Evolutionary conservation across 2,888 invertebrate species (phyloP).

Genomic region (Macrophya annulata): DNA sequence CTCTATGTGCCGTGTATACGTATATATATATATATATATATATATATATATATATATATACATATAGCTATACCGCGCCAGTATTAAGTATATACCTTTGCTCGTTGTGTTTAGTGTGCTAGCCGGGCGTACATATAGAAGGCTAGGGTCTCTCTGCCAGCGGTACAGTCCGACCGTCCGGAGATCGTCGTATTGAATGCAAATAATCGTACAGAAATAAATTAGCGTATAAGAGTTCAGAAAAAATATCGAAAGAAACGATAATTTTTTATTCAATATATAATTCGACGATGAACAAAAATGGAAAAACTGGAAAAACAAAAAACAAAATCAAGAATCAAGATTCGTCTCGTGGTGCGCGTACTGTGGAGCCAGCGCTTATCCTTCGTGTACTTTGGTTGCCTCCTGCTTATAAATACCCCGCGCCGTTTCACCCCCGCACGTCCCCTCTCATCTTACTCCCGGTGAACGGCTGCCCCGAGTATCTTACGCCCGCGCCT

Average conservation of each 20-base stretch:
- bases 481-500: slow-evolving; percentile 42
- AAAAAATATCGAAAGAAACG: not conserved
- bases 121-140: slow-evolving; percentile 18
- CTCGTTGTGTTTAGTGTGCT: slow-evolving; percentile 39
- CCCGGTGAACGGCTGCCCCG: slow-evolving; percentile 31
- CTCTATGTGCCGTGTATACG: not conserved
- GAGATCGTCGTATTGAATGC: not conserved
- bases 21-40: too few relatives aligned
- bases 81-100: slow-evolving; percentile 16
- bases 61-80: not conserved
- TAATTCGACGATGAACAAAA: not conserved
- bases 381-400: slow-evolving; percentile 36
- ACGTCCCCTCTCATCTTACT: not conserved
- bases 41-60: too few relatives aligned
- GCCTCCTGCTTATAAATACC: slow-evolving; percentile 48
- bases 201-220: not conserved
- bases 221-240: not conserved
- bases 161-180: slow-evolving; percentile 22
- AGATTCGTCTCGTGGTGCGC: slow-evolving; percentile 22
- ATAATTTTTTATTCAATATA: not conserved
- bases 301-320: not conserved
- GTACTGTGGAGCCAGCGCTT: slow-evolving; percentile 20
- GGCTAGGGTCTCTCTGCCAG: slow-evolving; percentile 27
- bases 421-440: not conserved
- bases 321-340: not conserved